Evolutionary conservation across 2,888 invertebrate genomes (phyloP).

Genomic region (Anodontia alba): DNA sequence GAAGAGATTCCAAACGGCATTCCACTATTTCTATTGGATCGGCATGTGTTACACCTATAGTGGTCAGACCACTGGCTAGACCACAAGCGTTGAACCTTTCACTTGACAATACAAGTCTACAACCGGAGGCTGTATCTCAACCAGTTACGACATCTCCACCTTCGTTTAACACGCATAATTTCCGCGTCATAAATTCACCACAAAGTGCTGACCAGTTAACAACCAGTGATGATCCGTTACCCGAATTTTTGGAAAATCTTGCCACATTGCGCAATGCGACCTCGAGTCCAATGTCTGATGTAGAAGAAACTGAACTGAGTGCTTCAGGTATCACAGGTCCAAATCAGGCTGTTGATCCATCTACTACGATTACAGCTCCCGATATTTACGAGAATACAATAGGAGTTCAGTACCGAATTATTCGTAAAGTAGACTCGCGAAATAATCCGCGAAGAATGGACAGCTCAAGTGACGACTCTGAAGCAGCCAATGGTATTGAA

Average conservation of each 20-base stretch:
- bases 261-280: neutral
- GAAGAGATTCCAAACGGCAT: neutral
- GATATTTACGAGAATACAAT: conserved; percentile 1
- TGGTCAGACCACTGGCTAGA: neutral
- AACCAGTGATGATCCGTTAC: neutral
- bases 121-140: neutral
- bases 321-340: neutral
- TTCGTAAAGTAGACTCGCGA: neutral
- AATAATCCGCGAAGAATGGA: neutral
- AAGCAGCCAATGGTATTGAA: neutral
- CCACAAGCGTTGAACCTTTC: neutral
- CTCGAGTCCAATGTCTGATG: neutral
- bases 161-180: neutral
- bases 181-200: neutral
- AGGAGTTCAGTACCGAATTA: neutral
- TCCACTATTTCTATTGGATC: conserved; percentile 1
- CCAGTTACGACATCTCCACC: neutral
- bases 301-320: neutral
- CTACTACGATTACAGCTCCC: neutral
- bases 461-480: conserved; percentile 11
- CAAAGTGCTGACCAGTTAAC: neutral
- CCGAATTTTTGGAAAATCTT: neutral
- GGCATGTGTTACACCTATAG: neutral
- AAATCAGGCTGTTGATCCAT: neutral
- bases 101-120: neutral